Percentiles rank a stretch among this genome's conserved stretches.
These are phyloP conservation scores for Poicephalus gulielmi DNA, from an alignment of 2,113 vertebrate genomes.

Conservation along the genomic window DNA sequence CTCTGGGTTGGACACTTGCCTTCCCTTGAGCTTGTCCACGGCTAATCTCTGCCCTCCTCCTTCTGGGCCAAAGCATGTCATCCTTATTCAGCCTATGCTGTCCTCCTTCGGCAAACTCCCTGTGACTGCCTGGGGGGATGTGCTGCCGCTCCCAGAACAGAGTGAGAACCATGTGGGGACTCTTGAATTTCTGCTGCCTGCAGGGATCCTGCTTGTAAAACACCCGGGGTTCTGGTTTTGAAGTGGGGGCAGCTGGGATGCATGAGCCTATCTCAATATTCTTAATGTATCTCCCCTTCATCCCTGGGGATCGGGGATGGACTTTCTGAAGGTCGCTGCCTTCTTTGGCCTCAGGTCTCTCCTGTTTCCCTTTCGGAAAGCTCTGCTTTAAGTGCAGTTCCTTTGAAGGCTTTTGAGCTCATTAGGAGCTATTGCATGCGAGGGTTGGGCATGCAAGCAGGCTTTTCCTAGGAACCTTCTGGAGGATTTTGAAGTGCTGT, in stretches of 20 bases:
- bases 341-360: background rate
- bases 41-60: conserved; percentile 58
- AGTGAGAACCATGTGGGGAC: background rate
- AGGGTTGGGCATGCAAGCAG: background rate
- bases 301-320: accelerated
- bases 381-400: background rate
- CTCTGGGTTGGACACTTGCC: conserved; percentile 68
- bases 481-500: background rate
- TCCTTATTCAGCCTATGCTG: conserved; percentile 30
- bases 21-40: conserved; percentile 61
- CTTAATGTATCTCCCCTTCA: background rate
- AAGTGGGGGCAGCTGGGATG: background rate
- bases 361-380: background rate
- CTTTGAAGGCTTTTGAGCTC: background rate
- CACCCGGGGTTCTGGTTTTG: accelerated
- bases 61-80: conserved; percentile 62
- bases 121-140: background rate
- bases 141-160: background rate
- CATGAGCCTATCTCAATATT: accelerated
- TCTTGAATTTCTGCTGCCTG: background rate
- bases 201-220: background rate
- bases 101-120: background rate
- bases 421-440: accelerated
- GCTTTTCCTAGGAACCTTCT: background rate
- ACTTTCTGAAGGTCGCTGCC: background rate